Evolutionary conservation across 1,140 invertebrate genomes (phyloP), one percentile per base, ranked within the genome.

Genomic region (Drosophila kanapiae): DNA sequence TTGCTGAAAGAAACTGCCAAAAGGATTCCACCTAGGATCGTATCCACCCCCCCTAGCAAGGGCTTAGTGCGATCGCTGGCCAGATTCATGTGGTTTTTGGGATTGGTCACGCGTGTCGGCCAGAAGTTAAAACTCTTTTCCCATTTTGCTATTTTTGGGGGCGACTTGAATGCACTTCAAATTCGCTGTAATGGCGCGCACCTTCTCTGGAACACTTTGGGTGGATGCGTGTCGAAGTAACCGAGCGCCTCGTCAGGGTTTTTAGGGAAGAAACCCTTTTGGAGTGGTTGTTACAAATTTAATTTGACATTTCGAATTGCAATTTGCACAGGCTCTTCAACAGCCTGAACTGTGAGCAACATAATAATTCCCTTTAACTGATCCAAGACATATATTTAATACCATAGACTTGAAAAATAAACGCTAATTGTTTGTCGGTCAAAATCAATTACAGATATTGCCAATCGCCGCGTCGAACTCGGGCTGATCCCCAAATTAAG

Each of bases 41-140:
- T 40, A 62, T 49, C 54, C 56, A 78, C 31, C 69, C 53, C 53
- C 23, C 3, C 1, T 23, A 10, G 10, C 18, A 23, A 33, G 14
- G 60, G 64, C 70, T 83, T 83, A 83, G 80, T 23, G 58, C 40
- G 42, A 80, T 69, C 59, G 74, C 51, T 59, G 40, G 42, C 78
- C 51, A 65, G 80, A 45, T 31, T 83, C 84, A 83, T 87, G 83
- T 83, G 83, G 83, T 80, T 84, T 29, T 10, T 23, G 61, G 14
- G 13, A 40, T 87, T 88, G 62, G 84, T 83, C 83, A 87, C 79
- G 58, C 61, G 56, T 0, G 48, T 51, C 47, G n/a, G 4, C 48
- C 35, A 35, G 27, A 9, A 9, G 38, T 16, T 18, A 31, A 14
- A 6, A 37, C 18, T 14, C 10, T 13, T 33, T n/a, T 27, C 18